phyloP scores from a whole-genome alignment of 1,140 invertebrate species.

The Drosophila rufa region DNA sequence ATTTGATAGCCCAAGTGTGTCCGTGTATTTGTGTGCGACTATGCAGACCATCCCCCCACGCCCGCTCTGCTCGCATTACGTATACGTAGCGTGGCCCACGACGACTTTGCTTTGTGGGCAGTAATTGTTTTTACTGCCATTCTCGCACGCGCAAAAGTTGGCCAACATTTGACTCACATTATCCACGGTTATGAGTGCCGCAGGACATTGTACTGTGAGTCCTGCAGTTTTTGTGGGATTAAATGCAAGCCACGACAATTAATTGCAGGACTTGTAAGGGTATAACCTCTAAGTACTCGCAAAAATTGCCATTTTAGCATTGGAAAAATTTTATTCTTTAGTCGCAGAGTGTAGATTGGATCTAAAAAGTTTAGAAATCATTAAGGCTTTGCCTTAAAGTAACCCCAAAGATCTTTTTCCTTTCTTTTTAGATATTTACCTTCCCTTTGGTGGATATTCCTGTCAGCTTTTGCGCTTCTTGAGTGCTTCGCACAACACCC shows the following conservation, averaged over 20 bases:
- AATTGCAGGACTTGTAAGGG: background rate
- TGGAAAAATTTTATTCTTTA: background rate
- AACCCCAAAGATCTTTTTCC: background rate
- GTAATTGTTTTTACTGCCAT: constrained; percentile 75
- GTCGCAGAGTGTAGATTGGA: background rate
- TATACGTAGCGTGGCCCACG: constrained; percentile 63
- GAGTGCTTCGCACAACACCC: constrained; percentile 22
- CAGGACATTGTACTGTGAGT: constrained; percentile 14
- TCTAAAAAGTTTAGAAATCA: background rate
- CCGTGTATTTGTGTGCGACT: constrained; percentile 25
- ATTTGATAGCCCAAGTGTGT: constrained; percentile 77
- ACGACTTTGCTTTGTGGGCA: constrained; percentile 66
- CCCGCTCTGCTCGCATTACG: constrained; percentile 42
- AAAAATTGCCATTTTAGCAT: too few species aligned
- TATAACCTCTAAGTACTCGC: background rate
- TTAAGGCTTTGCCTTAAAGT: background rate
- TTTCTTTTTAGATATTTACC: background rate
- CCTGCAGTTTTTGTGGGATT: constrained; percentile 28
- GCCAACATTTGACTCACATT: constrained; percentile 30
- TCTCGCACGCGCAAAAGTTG: constrained; percentile 56
- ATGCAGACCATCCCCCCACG: constrained; percentile 9
- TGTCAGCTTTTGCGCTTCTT: constrained; percentile 30
- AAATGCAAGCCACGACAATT: constrained; percentile 27
- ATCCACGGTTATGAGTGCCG: constrained; percentile 28
- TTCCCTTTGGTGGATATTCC: background rate